phyloP scores from a whole-genome alignment of 30 jellyfish, hydroid and myxozoan genomes.

The Turritopsis rubra region DNA sequence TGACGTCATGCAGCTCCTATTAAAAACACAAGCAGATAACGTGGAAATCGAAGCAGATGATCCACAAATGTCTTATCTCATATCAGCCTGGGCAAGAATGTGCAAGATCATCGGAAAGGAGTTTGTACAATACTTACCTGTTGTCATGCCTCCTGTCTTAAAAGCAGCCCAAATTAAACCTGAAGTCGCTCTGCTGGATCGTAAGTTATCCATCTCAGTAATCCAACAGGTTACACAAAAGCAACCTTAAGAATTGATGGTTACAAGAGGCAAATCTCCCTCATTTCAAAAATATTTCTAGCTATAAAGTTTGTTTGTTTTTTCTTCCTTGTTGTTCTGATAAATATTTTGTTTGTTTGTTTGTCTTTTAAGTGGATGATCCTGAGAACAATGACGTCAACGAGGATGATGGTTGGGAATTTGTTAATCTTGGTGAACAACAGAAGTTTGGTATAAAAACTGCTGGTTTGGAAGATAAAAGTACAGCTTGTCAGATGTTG shows the following conservation, averaged over 20 bases:
- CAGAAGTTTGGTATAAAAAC: slow-evolving; percentile 98
- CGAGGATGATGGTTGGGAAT: slow-evolving; percentile 99
- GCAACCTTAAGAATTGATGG: no score
- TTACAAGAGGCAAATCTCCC: no score
- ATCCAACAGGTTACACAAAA: no score
- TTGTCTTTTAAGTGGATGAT: slow-evolving; percentile 58
- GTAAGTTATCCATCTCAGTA: no score
- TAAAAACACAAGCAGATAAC: slow-evolving; percentile 87
- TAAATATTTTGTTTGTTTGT: not conserved
- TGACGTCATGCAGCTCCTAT: slow-evolving; percentile 94
- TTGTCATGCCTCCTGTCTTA: slow-evolving; percentile 99
- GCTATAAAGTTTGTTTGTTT: no score
- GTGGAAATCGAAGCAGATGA: slow-evolving; percentile 93
- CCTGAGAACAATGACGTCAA: slow-evolving; percentile 72
- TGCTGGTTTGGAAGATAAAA: slow-evolving; percentile 95
- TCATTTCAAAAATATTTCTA: no score
- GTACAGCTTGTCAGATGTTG: slow-evolving; percentile 99
- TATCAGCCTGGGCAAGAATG: slow-evolving; percentile 99
- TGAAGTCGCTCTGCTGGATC: slow-evolving; percentile 88
- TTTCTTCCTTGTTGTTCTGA: not conserved
- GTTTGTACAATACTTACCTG: slow-evolving; percentile 97
- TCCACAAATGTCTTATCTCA: slow-evolving; percentile 85
- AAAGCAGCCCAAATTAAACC: slow-evolving; percentile 99
- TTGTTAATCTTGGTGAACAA: slow-evolving; percentile 97
- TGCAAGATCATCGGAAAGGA: slow-evolving; percentile 96